phyloP scores from a whole-genome alignment of 2,113 vertebrate species.

The Meriones unguiculatus region DNA sequence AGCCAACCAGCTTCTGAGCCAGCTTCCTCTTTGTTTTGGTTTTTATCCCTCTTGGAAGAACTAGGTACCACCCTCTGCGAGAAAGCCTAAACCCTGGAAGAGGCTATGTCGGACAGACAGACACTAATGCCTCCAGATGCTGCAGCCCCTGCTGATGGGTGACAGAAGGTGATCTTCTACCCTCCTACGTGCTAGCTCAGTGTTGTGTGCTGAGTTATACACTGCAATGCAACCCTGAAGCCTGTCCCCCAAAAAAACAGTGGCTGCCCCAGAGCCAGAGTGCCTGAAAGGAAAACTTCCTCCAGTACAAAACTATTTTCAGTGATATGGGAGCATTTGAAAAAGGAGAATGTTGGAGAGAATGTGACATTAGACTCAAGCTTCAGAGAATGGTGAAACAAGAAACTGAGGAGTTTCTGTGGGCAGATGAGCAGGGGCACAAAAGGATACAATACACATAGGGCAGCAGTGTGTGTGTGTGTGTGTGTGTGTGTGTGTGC shows the following conservation, averaged over 20 bases:
- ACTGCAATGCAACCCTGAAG: neutral
- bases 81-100: neutral
- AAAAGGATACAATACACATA: neutral
- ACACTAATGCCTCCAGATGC: neutral
- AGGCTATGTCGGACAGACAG: neutral
- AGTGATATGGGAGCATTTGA: neutral
- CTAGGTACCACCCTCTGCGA: neutral
- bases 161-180: neutral
- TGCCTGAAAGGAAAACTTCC: neutral
- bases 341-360: neutral
- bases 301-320: neutral
- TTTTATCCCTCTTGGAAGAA: neutral
- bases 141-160: neutral
- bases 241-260: neutral
- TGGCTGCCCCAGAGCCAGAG: neutral
- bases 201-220: neutral
- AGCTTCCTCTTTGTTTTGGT: neutral
- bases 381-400: neutral
- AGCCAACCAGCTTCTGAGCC: neutral
- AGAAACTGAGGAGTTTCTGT: neutral
- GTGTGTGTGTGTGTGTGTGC: neutral
- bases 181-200: neutral
- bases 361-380: neutral
- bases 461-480: neutral
- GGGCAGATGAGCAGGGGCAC: neutral